phyloP scores from a whole-genome alignment of 1,140 invertebrate species.

The Holotrichia oblita region DNA sequence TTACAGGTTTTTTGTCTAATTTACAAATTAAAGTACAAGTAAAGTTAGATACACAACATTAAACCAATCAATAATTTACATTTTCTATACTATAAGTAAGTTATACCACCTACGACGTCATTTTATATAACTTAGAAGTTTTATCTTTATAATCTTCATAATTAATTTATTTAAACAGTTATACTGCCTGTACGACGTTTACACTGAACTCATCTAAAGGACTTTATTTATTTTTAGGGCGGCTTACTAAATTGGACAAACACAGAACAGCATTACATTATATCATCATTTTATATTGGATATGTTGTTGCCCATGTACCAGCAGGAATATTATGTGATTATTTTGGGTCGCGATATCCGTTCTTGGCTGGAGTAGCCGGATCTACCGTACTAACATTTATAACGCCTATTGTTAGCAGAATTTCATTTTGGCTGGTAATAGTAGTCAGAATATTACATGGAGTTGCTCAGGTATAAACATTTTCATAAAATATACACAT shows the following conservation, averaged over 20 bases:
- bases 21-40: no score
- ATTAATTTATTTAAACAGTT: no score
- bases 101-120: no score
- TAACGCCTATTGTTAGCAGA: not conserved
- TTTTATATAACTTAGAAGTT: no score
- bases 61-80: no score
- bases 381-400: not conserved
- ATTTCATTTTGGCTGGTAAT: not conserved
- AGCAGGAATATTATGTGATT: slow-evolving; percentile 11
- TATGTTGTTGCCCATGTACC: not conserved
- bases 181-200: no score
- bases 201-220: no score
- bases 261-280: not conserved
- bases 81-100: no score
- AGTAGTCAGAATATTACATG: not conserved
- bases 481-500: not conserved
- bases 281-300: not conserved
- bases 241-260: not conserved
- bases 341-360: not conserved
- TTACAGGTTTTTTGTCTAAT: no score
- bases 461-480: not conserved
- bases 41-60: no score
- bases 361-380: not conserved
- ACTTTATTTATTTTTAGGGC: not conserved
- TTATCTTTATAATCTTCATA: no score